Evolutionary conservation across 2,888 invertebrate genomes (phyloP), one percentile per base, ranked within the genome.

Genomic region (Petrophora chlorosata): DNA sequence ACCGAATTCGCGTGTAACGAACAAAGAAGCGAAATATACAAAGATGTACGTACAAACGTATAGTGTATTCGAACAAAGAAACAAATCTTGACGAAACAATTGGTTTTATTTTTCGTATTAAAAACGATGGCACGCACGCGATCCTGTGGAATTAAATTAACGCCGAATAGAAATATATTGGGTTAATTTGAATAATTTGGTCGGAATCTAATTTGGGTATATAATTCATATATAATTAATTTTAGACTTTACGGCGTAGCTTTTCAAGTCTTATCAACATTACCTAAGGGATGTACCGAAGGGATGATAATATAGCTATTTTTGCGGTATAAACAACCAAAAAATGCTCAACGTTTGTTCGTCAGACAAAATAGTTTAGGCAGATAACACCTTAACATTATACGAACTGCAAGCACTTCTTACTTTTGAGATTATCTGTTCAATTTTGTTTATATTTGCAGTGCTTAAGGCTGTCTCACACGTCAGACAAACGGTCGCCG

Each of bases 71-170:
- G 41, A 53, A 59, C 56, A 59, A 52, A 52, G 53, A 45, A 56
- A 38, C 47, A 45, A 53, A 56, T 61, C 59, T 65, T 73, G 79
- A 78, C 76, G 73, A 72, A 77, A 77, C 74, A 78, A 78, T 76
- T 74, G 75, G 65, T n/a, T n/a, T n/a, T n/a, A n/a, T n/a, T n/a
- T n/a, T n/a, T 67, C 67, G 67, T 73, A 79, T 76, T 76, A 69
- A 76, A 76, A 70, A 59, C 62, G 60, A 67, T 63, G 63, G 59
- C 53, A 56, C 60, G 51, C 77, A 78, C 71, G 76, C 73, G 55
- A 75, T 51, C 53, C 55, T 51, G 33, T 26, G 30, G 30, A 36
- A 44, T 40, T 35, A 34, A 40, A 50, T 50, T 40, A 44, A 44
- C 40, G 38, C 26, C 7, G 19, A 35, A 28, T 40, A 16, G 14